These are phyloP conservation scores for Catocala fraxini DNA, from an alignment of 2,888 invertebrate genomes.

Conservation along the genomic window DNA sequence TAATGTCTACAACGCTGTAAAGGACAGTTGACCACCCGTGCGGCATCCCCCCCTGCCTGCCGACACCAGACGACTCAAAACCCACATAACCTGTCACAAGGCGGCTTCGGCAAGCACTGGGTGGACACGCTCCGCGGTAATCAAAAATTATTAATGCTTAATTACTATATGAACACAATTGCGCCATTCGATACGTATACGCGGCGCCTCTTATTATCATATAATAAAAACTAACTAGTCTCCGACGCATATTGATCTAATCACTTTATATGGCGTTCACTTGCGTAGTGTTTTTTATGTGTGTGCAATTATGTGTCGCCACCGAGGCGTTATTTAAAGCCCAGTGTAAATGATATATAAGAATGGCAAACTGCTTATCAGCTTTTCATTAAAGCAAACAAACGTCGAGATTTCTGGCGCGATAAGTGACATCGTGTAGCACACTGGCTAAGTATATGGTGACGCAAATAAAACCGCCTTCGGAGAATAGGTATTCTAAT, in stretches of 20 bases:
- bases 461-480: conserved; percentile 16
- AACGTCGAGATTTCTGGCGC: conserved; percentile 45
- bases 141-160: conserved; percentile 80
- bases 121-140: conserved; percentile 71
- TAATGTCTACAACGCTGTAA: conserved; percentile 54
- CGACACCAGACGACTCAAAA: conserved; percentile 59
- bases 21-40: conserved; percentile 72
- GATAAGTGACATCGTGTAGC: conserved; percentile 45
- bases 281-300: conserved; percentile 23
- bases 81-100: conserved; percentile 74
- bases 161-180: conserved; percentile 64
- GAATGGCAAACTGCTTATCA: conserved; percentile 60
- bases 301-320: conserved; percentile 50
- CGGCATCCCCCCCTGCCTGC: conserved; percentile 44
- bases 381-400: conserved; percentile 56
- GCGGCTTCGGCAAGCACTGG: conserved; percentile 56
- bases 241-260: conserved; percentile 44
- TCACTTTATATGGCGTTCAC: conserved; percentile 38
- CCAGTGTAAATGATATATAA: conserved; percentile 56
- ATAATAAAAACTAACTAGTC: conserved; percentile 46
- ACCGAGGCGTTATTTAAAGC: conserved; percentile 51
- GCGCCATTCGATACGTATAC: conserved; percentile 35
- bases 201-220: conserved; percentile 49
- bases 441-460: conserved; percentile 13
- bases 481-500: conserved; percentile 4